Conservation (phyloP, 1,140 invertebrate species). For the Linepithema humile region DNA sequence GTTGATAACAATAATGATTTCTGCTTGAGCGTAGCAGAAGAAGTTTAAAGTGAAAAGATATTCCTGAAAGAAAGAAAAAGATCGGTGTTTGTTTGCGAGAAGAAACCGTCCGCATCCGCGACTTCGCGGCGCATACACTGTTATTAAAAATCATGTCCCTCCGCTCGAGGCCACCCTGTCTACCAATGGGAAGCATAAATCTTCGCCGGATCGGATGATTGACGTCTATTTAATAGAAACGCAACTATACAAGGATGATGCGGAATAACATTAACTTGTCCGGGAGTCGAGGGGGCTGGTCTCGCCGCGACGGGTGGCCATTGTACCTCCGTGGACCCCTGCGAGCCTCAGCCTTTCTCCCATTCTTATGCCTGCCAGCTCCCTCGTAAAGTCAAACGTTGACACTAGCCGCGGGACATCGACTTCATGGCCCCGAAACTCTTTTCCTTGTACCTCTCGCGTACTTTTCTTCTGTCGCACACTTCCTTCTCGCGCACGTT, state of each 20-base stretch:
- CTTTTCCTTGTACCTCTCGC: conserved; percentile 24
- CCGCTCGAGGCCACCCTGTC: conserved; percentile 52
- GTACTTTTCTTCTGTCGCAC: conserved; percentile 33
- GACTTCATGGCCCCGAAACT: conserved; percentile 53
- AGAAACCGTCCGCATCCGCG: not conserved
- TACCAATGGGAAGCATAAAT: conserved; percentile 71
- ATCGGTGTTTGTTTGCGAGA: not conserved
- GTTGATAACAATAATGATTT: not conserved
- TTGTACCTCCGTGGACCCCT: conserved; percentile 77
- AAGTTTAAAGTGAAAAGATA: conserved; percentile 9
- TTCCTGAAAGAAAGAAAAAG: not conserved
- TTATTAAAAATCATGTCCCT: conserved; percentile 70
- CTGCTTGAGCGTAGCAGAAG: not conserved
- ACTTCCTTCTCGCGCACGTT: not conserved
- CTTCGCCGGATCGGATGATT: conserved; percentile 75
- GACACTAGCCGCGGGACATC: conserved; percentile 81
- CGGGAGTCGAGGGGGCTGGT: conserved; percentile 80
- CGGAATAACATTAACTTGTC: conserved; percentile 82
- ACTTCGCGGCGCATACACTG: not conserved
- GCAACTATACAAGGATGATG: conserved; percentile 77
- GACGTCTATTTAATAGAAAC: conserved; percentile 83
- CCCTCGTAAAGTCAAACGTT: conserved; percentile 83
- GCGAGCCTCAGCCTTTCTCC: conserved; percentile 73
- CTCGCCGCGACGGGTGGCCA: conserved; percentile 80
- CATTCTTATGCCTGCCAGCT: conserved; percentile 76